Base-by-base conservation (phyloP, 2,113 vertebrate genomes). In the Etia nguti region DNA sequence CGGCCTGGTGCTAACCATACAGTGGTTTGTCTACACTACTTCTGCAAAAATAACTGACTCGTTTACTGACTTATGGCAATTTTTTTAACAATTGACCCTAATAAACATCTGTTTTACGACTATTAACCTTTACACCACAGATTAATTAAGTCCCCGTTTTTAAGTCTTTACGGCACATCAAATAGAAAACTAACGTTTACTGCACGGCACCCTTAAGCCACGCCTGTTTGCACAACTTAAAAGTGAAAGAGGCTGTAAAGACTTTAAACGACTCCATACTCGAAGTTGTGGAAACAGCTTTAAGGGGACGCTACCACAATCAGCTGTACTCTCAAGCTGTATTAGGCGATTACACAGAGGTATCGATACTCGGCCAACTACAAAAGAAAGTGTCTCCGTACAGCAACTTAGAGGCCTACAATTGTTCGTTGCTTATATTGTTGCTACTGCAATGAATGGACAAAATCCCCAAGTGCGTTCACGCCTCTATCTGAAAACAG, bases 281-380 rank as follows among this genome's bases (percentile, higher is more conserved):
- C 15, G 68, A n/a, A 38, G 68, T 18, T 48, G 15, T 48, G 68
- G 15, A 18, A 6, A 15, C 68, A 75, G 24, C 41, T 70, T 70
- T 70, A 41, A 15, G 34, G 0, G 18, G 31, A 65, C 31, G 10
- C n/a, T 0, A 24, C n/a, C 7, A 41, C 65, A 43, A 43, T 70
- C 65, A 70, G 65, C 65, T 43, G 65, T 4, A 24, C 31, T 4
- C 20, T 4, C 36, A 5, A 41, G 11, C 62, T 29, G 8, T 11
- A 15, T 1, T 73, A 3, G 20, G 15, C 9, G 15, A 1, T 29
- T 20, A 75, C 2, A 73, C 12, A 6, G 5, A 18, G 1, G 0
- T 7, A 29, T 11, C 22, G 8, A 48, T 75, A 48, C 24, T 48
- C 41, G 0, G 10, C 24, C 68, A 75, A 20, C 15, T 48, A 75